Conservation (phyloP, 2,888 invertebrate genomes). For the Stictocephala bisonia region DNA sequence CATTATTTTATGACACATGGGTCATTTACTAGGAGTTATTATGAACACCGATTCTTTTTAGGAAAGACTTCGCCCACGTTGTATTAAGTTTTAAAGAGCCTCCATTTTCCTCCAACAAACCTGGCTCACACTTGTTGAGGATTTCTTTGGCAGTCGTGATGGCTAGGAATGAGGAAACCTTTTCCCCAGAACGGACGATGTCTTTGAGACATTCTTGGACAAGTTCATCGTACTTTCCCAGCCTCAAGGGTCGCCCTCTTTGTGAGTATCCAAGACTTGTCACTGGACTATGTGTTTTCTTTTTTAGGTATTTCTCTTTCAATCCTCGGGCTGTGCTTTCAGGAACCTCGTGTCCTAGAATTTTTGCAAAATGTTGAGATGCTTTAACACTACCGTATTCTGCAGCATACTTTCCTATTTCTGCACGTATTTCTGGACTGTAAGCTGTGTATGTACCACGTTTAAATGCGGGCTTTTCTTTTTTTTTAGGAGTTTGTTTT, state of each 20-base stretch:
- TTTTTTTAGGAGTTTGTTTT: slow-evolving; percentile 41
- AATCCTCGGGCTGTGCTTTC: slow-evolving; percentile 54
- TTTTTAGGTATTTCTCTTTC: slow-evolving; percentile 52
- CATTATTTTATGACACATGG: too few relatives aligned
- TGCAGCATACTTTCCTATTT: slow-evolving; percentile 55
- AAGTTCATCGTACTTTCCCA: slow-evolving; percentile 55
- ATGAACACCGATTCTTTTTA: slow-evolving; percentile 54
- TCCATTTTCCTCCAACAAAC: slow-evolving; percentile 54
- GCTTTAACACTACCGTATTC: slow-evolving; percentile 54
- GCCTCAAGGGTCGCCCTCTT: slow-evolving; percentile 51
- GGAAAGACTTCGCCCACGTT: slow-evolving; percentile 55
- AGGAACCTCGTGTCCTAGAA: slow-evolving; percentile 52
- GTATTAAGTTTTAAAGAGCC: slow-evolving; percentile 52
- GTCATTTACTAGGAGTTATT: slow-evolving; percentile 54
- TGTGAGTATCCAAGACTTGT: slow-evolving; percentile 53
- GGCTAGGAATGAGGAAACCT: slow-evolving; percentile 53
- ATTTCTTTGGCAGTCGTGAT: slow-evolving; percentile 55
- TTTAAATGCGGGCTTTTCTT: slow-evolving; percentile 47
- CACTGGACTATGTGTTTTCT: slow-evolving; percentile 51
- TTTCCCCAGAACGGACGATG: slow-evolving; percentile 53
- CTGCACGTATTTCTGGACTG: slow-evolving; percentile 54
- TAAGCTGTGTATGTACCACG: slow-evolving; percentile 52
- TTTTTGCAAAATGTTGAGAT: slow-evolving; percentile 52
- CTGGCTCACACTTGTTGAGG: slow-evolving; percentile 53
- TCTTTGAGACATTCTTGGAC: slow-evolving; percentile 55